Conservation (phyloP, 1,140 invertebrate genomes). For the Andricus grossulariae region DNA sequence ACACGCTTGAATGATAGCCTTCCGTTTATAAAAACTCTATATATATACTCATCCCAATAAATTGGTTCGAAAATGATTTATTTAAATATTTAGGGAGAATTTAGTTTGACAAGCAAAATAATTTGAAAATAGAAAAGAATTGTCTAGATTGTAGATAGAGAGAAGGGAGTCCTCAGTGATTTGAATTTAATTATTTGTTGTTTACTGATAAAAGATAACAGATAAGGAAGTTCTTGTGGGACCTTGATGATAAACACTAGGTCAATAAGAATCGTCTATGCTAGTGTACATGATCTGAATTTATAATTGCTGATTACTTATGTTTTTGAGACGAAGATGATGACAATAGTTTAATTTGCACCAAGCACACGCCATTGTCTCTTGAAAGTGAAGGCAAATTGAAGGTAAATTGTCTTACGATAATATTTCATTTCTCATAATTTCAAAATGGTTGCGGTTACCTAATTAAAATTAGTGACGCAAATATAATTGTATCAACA, state of each 20-base stretch:
- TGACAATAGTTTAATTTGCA: background rate
- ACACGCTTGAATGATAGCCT: background rate
- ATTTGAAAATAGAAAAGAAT: too few relatives aligned
- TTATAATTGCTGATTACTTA: slow-evolving; percentile 8
- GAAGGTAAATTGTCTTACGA: too few relatives aligned
- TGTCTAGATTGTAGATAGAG: too few relatives aligned
- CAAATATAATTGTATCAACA: too few relatives aligned
- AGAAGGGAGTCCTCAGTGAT: background rate
- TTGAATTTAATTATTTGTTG: background rate
- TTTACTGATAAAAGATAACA: slow-evolving; percentile 1
- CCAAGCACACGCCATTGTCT: background rate
- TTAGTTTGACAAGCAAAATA: too few relatives aligned
- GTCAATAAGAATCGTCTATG: slow-evolving; percentile 6
- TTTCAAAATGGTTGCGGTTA: too few relatives aligned
- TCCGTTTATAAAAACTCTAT: too few relatives aligned
- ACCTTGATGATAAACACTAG: slow-evolving; percentile 7
- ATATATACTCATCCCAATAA: too few relatives aligned
- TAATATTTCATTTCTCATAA: too few relatives aligned
- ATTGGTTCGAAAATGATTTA: too few relatives aligned
- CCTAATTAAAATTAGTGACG: too few relatives aligned
- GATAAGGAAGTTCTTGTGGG: slow-evolving; percentile 7
- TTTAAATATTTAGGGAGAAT: too few relatives aligned
- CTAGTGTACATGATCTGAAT: slow-evolving; percentile 16
- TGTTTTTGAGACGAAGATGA: background rate
- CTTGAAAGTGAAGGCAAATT: background rate